Evolutionary conservation across 2,797 vertebrate species (phyloP).

Genomic region (Hafferia zeledoni): DNA sequence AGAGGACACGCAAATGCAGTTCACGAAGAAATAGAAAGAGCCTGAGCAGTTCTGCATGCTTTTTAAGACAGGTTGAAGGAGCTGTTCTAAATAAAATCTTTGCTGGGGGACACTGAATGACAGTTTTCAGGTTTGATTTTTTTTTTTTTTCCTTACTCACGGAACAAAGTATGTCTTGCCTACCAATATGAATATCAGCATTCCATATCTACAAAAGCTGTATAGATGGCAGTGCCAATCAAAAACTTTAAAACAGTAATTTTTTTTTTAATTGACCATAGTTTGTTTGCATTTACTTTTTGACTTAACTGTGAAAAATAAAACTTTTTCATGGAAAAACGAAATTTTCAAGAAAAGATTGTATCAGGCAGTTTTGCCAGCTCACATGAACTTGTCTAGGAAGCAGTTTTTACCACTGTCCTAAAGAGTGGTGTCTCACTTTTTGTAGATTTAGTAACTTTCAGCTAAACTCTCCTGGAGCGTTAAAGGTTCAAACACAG

Average conservation of each 20-base stretch:
- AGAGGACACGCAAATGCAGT: background rate
- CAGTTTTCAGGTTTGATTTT: background rate
- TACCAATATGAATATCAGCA: background rate
- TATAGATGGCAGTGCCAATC: background rate
- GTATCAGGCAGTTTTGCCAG: background rate
- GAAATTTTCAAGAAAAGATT: background rate
- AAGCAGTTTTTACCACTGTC: background rate
- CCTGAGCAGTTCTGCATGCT: background rate
- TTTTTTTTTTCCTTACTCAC: background rate
- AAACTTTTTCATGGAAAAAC: background rate
- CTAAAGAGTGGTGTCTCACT: background rate
- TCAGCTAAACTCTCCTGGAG: background rate
- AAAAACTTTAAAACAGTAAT: background rate
- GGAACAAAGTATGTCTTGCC: background rate
- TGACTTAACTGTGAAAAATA: background rate
- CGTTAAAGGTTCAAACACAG: too few species aligned
- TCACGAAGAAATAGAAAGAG: background rate
- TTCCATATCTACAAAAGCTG: background rate
- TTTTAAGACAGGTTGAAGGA: background rate
- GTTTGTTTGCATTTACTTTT: background rate
- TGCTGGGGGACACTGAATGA: background rate
- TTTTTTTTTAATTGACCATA: background rate
- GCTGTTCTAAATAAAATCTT: background rate
- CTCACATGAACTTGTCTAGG: accelerated
- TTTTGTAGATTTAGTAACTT: background rate